Evolutionary conservation across 2,113 vertebrate genomes (phyloP).

Genomic region (crab-eating macaque (Macaca fascicularis)): T2T-MFA8v1.1 NC_088379.1:20612001-20612500

Average conservation of each 20-base stretch:
- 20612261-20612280: background rate
- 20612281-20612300: background rate
- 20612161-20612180: background rate
- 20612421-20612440: background rate
- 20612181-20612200: background rate
- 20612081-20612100: background rate
- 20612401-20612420: background rate
- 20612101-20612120: background rate
- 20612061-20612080: background rate
- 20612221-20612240: background rate
- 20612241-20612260: background rate
- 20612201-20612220: background rate
- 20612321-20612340: background rate
- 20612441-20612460: background rate
- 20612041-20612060: background rate
- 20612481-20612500: background rate
- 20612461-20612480: background rate
- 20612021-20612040: background rate
- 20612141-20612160: background rate
- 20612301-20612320: background rate
- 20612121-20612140: background rate
- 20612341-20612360: background rate
- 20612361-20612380: background rate
- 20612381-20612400: background rate
- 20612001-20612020: background rate